Evolutionary conservation across 2,113 vertebrate species (phyloP).

Genomic region (Sebastes fasciatus): DNA sequence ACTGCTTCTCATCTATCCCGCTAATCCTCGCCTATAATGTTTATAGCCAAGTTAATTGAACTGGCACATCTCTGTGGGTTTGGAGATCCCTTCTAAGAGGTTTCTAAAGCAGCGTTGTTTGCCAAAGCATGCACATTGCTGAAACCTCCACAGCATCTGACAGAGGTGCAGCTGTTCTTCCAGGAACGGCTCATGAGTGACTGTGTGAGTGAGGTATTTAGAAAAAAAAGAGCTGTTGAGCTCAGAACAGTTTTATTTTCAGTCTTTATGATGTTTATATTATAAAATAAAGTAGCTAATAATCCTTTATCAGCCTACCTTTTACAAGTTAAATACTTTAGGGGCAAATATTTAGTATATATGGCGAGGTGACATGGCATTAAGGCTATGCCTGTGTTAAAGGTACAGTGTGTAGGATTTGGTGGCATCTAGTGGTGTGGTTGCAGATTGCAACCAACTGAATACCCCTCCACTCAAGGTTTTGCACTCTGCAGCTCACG

Average conservation of each 20-base stretch:
- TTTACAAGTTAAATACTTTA: background rate
- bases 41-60: conserved; percentile 68
- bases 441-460: too few species aligned
- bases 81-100: conserved; percentile 47
- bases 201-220: conserved; percentile 20
- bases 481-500: too few species aligned
- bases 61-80: conserved; percentile 61
- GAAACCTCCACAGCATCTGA: conserved; percentile 50
- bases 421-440: too few species aligned
- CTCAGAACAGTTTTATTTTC: conserved; percentile 9
- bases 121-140: conserved; percentile 48
- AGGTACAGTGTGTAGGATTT: too few species aligned
- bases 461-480: too few species aligned
- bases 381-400: background rate
- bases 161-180: conserved; percentile 66
- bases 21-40: conserved; percentile 58
- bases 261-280: conserved; percentile 3
- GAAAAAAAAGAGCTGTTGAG: background rate
- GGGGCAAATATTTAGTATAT: background rate
- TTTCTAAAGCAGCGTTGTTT: conserved; percentile 37
- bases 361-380: background rate
- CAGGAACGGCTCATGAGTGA: conserved; percentile 27
- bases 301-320: background rate
- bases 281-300: background rate
- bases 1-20: conserved; percentile 54